These are phyloP conservation scores for Trichopria drosophilae DNA, from an alignment of 2,888 invertebrate species.

Conservation along the genomic window DNA sequence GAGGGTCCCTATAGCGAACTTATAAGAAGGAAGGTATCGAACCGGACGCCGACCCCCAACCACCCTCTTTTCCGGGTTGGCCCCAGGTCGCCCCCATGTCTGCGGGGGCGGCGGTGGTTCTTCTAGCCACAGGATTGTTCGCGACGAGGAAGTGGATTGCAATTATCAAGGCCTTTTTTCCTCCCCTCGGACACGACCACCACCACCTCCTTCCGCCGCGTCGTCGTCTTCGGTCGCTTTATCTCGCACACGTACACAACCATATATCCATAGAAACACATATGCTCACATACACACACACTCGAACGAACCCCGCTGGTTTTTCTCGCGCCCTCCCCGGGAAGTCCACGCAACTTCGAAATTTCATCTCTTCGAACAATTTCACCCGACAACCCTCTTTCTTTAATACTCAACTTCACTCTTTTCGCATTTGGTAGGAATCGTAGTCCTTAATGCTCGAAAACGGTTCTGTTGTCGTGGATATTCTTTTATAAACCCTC, in stretches of 20 bases:
- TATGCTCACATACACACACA: conserved; percentile 10
- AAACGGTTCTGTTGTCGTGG: too few species aligned
- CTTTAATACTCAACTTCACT: conserved; percentile 8
- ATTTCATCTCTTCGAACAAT: conserved; percentile 55
- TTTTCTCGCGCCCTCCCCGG: conserved; percentile 40
- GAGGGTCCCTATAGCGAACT: conserved; percentile 11
- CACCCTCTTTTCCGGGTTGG: conserved; percentile 31
- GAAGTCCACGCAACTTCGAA: conserved; percentile 49
- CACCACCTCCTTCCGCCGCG: too few species aligned
- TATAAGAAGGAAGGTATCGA: conserved; percentile 40
- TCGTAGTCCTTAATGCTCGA: too few species aligned
- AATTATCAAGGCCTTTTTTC: conserved; percentile 54
- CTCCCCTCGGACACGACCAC: conserved; percentile 20
- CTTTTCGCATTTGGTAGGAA: conserved; percentile 7
- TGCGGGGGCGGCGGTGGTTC: too few species aligned
- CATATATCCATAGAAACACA: conserved; percentile 15
- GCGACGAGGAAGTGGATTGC: conserved; percentile 52
- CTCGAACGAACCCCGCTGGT: too few species aligned
- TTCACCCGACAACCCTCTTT: conserved; percentile 37
- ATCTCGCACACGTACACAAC: conserved; percentile 12
- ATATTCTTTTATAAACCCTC: too few species aligned
- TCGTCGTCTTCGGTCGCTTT: conserved; percentile 29
- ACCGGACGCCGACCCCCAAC: conserved; percentile 37
- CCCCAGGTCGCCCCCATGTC: conserved; percentile 42
- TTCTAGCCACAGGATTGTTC: conserved; percentile 40